phyloP scores from a whole-genome alignment of 1,140 invertebrate species.

The Pseudomyrmex flavicornis region DNA sequence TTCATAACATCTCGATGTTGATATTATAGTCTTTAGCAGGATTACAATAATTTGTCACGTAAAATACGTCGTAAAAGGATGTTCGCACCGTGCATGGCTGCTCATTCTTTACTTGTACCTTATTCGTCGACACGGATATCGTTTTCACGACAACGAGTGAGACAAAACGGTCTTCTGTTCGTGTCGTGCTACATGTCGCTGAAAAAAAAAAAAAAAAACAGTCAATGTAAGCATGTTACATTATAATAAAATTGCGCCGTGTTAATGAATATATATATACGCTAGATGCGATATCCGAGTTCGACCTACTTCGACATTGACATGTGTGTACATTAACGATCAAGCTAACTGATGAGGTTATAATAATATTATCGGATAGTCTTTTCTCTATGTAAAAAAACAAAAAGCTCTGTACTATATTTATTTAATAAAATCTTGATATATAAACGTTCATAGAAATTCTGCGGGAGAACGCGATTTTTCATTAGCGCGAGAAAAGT shows the following conservation, averaged over 20 bases:
- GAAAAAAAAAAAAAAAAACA: background rate
- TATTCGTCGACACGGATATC: conserved; percentile 42
- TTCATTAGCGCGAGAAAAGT: background rate
- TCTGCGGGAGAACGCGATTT: background rate
- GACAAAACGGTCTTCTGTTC: background rate
- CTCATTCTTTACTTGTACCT: conserved; percentile 52
- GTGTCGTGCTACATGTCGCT: no score
- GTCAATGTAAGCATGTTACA: no score
- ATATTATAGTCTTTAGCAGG: conserved; percentile 5
- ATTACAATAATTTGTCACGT: conserved; percentile 41
- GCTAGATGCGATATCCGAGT: conserved; percentile 34
- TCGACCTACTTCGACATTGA: conserved; percentile 43
- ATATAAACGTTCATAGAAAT: conserved; percentile 49
- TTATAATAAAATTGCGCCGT: background rate
- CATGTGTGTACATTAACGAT: conserved; percentile 57
- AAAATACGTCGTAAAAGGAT: conserved; percentile 23
- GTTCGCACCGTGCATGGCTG: conserved; percentile 38
- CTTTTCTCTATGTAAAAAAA: conserved; percentile 72
- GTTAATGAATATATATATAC: background rate
- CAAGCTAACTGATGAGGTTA: conserved; percentile 59
- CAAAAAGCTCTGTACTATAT: conserved; percentile 69
- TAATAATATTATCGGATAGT: conserved; percentile 68
- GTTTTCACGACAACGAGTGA: conserved; percentile 26
- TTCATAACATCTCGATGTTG: conserved; percentile 36
- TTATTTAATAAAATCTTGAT: conserved; percentile 76